These are phyloP conservation scores for Danionella cerebrum DNA, from an alignment of 2,113 vertebrate genomes.

Conservation along the genomic window DNA sequence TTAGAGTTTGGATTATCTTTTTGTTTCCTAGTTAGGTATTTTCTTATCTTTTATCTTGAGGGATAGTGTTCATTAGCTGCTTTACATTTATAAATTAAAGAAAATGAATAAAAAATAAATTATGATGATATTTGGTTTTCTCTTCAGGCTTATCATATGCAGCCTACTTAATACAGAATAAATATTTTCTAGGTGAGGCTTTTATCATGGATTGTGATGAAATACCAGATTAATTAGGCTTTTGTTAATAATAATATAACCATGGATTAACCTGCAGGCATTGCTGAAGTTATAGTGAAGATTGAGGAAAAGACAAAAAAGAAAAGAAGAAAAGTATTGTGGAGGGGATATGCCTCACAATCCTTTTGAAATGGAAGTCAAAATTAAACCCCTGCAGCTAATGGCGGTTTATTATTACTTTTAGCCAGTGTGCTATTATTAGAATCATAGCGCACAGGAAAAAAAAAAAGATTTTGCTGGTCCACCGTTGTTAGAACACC, in stretches of 20 bases:
- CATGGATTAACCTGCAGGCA: background rate
- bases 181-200: background rate
- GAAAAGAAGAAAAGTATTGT: too few species aligned
- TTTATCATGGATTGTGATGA: background rate
- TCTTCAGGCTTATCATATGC: too few species aligned
- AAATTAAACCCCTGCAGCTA: slow-evolving; percentile 21
- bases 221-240: background rate
- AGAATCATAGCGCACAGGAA: background rate
- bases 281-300: background rate
- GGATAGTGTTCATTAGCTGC: too few species aligned
- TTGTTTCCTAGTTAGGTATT: too few species aligned
- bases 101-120: too few species aligned
- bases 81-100: too few species aligned
- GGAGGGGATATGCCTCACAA: background rate
- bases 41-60: too few species aligned
- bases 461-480: too few species aligned
- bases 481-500: too few species aligned
- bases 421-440: slow-evolving; percentile 29
- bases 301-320: too few species aligned
- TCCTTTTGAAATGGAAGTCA: slow-evolving; percentile 11
- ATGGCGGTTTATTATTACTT: slow-evolving; percentile 28
- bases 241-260: background rate
- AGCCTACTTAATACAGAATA: background rate
- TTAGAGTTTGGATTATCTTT: too few species aligned
- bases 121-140: too few species aligned